Evolutionary conservation across 2,888 invertebrate genomes (phyloP).

Genomic region (Patella ulyssiponensis): DNA sequence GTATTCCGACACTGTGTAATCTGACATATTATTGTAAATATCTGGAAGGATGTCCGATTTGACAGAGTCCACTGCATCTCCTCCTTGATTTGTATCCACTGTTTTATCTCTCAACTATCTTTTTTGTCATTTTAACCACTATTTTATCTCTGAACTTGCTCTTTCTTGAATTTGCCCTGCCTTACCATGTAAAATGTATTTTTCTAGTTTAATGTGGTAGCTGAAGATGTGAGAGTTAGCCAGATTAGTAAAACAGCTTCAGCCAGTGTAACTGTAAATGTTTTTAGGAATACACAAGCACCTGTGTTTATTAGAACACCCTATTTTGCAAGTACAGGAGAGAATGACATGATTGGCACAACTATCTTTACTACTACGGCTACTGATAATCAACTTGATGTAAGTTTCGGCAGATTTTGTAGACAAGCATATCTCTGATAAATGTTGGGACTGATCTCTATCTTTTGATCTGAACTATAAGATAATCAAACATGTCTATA

Average conservation of each 20-base stretch:
- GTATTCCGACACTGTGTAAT: too few species aligned
- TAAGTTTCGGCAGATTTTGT: constrained; percentile 20
- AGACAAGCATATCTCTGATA: too few species aligned
- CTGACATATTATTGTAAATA: too few species aligned
- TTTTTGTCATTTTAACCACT: too few species aligned
- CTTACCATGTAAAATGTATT: background rate
- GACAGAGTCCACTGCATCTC: too few species aligned
- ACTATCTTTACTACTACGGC: constrained; percentile 53
- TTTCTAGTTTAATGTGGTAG: constrained; percentile 34
- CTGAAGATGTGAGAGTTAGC: constrained; percentile 51
- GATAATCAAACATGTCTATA: too few species aligned
- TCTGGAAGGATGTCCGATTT: too few species aligned
- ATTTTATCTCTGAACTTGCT: too few species aligned
- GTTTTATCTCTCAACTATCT: too few species aligned
- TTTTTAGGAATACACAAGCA: constrained; percentile 51
- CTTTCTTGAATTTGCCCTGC: background rate
- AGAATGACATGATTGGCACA: constrained; percentile 45
- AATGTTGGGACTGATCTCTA: too few species aligned
- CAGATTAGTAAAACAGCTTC: constrained; percentile 42
- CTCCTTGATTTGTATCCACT: too few species aligned
- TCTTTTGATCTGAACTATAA: too few species aligned
- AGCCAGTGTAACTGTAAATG: constrained; percentile 52
- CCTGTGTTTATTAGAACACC: constrained; percentile 52
- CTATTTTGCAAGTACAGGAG: constrained; percentile 42
- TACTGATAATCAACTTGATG: constrained; percentile 53